These are phyloP conservation scores for Petrolisthes manimaculis DNA, from an alignment of 2,888 invertebrate species.

Conservation along the genomic window DNA sequence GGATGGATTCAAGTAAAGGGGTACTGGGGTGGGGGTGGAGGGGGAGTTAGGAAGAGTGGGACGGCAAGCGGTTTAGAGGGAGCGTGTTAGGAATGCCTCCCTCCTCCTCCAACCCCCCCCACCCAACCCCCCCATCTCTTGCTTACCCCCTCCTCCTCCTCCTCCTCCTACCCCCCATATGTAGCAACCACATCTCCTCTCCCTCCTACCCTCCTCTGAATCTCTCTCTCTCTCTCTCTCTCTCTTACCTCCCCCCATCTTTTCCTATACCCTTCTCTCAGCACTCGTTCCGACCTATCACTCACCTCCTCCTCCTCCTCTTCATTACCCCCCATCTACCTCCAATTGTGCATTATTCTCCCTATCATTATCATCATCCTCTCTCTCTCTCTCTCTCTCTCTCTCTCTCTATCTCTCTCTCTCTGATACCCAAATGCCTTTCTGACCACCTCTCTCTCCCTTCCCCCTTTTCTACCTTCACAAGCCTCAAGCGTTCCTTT, in stretches of 20 bases:
- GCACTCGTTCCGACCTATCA: background rate
- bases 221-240: background rate
- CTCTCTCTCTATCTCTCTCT: background rate
- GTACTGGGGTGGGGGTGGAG: too few species aligned
- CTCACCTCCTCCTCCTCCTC: background rate
- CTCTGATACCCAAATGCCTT: background rate
- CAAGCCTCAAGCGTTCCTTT: background rate
- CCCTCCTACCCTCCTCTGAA: background rate
- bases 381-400: slow-evolving; percentile 5
- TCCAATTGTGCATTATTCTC: background rate
- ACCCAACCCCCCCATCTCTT: background rate
- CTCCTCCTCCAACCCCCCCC: background rate
- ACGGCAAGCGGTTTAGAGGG: background rate
- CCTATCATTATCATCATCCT: background rate
- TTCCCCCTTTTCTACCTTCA: background rate
- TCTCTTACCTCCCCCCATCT: background rate
- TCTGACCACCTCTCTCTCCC: background rate
- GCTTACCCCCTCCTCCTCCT: background rate
- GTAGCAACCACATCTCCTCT: background rate
- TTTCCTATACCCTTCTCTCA: background rate
- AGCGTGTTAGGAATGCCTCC: background rate
- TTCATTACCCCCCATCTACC: background rate
- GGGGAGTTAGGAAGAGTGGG: too few species aligned
- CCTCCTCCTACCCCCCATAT: background rate
- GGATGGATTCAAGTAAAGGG: too few species aligned